A percentile compares a stretch with the other conserved stretches of the same genome.
Evolutionary conservation across 2,888 invertebrate genomes (phyloP).

Genomic region (Drosophila trichaetosa): DNA sequence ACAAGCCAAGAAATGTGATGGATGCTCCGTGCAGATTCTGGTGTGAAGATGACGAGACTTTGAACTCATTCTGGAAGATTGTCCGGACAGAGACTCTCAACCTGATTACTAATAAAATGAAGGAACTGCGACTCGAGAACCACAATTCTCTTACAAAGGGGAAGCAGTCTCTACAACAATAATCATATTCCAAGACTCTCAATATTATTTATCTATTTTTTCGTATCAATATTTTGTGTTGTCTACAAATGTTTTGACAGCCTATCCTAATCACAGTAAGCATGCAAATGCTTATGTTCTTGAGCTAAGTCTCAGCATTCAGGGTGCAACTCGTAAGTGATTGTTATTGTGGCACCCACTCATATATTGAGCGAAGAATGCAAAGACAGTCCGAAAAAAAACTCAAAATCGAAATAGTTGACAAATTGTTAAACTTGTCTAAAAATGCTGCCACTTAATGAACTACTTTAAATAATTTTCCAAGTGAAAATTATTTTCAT

Average conservation of each 20-base stretch:
- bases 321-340: background rate
- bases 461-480: slow-evolving; percentile 79
- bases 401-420: slow-evolving; percentile 59
- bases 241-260: background rate
- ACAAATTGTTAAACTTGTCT: slow-evolving; percentile 63
- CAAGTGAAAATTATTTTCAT: slow-evolving; percentile 77
- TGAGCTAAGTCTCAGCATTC: background rate
- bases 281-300: background rate
- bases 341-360: slow-evolving; percentile 1
- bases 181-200: background rate
- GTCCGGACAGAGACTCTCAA: background rate
- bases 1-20: background rate
- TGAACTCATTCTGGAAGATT: background rate
- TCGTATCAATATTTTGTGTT: background rate
- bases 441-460: slow-evolving; percentile 73
- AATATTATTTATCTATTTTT: background rate
- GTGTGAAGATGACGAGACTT: background rate
- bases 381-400: slow-evolving; percentile 27
- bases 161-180: background rate
- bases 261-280: background rate
- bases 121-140: background rate
- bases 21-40: background rate
- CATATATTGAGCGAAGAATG: slow-evolving; percentile 24
- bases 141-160: background rate
- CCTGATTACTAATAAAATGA: background rate